Conservation (phyloP, 2,888 invertebrate genomes). For the Meteorus colon region DNA sequence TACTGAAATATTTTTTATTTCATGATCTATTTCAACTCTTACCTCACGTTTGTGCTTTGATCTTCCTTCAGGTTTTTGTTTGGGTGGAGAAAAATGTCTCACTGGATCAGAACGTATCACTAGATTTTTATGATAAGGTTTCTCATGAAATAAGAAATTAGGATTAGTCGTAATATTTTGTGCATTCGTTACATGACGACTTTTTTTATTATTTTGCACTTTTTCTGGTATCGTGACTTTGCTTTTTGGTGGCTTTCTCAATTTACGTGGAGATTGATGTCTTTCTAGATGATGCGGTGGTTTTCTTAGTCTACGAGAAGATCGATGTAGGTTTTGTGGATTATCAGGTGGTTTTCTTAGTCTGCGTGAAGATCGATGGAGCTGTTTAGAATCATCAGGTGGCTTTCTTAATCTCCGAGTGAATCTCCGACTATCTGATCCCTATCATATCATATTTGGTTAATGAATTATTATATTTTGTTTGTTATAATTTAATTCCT, state of each 20-base stretch:
- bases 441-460: neutral
- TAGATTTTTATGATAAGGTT: neutral
- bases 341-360: neutral
- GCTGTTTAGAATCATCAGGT: neutral
- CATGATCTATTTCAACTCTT: neutral
- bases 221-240: neutral
- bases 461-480: neutral
- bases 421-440: conserved; percentile 18
- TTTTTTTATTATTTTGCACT: neutral
- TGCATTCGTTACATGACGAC: neutral
- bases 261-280: neutral
- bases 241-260: neutral
- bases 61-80: neutral
- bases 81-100: neutral
- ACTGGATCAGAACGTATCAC: neutral
- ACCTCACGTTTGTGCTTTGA: conserved; percentile 27
- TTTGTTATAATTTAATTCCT: neutral
- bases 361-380: too few relatives aligned
- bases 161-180: neutral
- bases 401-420: conserved; percentile 17
- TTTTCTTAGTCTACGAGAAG: neutral
- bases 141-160: conserved; percentile 34
- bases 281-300: neutral
- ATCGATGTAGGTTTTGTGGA: neutral
- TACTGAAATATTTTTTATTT: neutral